phyloP scores from a whole-genome alignment of 2,888 invertebrate genomes.

The Drosophila hamatofila region DNA sequence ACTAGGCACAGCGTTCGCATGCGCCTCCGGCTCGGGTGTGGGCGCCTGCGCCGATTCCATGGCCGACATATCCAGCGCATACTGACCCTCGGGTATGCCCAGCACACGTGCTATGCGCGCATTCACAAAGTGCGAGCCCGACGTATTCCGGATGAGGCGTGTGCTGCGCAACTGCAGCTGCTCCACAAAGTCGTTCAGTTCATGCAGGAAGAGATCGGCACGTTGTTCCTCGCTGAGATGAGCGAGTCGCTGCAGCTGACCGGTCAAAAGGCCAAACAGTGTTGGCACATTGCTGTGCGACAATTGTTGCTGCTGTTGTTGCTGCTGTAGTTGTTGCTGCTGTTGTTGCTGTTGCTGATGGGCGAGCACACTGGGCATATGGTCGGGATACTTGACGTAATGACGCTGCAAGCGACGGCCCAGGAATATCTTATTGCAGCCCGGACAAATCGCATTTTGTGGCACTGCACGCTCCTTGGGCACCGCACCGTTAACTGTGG shows the following conservation, averaged over 20 bases:
- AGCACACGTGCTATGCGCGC: conserved; percentile 80
- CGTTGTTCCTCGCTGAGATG: conserved; percentile 83
- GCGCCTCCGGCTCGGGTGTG: conserved; percentile 61
- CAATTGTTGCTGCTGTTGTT: conserved; percentile 3
- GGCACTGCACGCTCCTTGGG: conserved; percentile 63
- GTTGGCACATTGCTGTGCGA: conserved; percentile 41
- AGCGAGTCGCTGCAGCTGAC: conserved; percentile 78
- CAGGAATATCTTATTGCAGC: conserved; percentile 84
- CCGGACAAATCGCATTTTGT: conserved; percentile 81
- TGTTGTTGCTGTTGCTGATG: conserved; percentile 25
- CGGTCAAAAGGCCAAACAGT: conserved; percentile 80
- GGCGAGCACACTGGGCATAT: conserved; percentile 62
- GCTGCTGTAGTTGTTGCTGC: conserved; percentile 24
- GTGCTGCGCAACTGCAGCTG: conserved; percentile 83
- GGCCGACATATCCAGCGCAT: conserved; percentile 82
- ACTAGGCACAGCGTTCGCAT: conserved; percentile 31
- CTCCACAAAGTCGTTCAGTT: conserved; percentile 83
- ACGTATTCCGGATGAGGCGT: conserved; percentile 83
- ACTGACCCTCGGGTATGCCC: conserved; percentile 85
- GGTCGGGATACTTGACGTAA: conserved; percentile 82
- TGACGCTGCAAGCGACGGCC: conserved; percentile 83
- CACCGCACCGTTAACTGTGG: not conserved
- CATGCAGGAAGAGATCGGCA: conserved; percentile 82
- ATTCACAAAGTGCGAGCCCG: conserved; percentile 83
- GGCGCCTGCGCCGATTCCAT: conserved; percentile 82